Percentiles rank a stretch among this genome's conserved stretches.
phyloP scores from a whole-genome alignment of 2,797 vertebrate genomes.

The Amniataba percoides region DNA sequence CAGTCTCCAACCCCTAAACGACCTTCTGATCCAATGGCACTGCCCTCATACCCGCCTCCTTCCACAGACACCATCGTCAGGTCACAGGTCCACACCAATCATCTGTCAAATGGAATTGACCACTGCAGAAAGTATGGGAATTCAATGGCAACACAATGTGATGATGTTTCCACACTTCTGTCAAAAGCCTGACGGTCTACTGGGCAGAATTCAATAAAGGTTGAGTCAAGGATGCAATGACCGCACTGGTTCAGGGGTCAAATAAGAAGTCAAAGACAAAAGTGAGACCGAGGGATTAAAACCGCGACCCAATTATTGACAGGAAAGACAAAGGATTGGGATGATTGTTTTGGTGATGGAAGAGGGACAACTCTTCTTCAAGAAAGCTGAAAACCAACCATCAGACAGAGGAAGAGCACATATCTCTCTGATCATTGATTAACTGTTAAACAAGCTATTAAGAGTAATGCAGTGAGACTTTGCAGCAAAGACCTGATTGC shows the following conservation, averaged over 20 bases:
- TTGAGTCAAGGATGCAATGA: constrained; percentile 59
- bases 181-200: constrained; percentile 68
- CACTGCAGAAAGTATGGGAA: constrained; percentile 62
- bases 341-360: constrained; percentile 45
- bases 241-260: constrained; percentile 57
- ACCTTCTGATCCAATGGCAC: constrained; percentile 23
- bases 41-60: constrained; percentile 19
- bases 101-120: constrained; percentile 66
- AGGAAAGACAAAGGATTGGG: constrained; percentile 35
- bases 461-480: background rate
- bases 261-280: constrained; percentile 64
- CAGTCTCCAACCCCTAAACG: constrained; percentile 30
- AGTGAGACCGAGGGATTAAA: constrained; percentile 58
- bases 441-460: background rate
- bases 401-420: background rate
- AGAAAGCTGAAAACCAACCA: constrained; percentile 5
- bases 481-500: background rate
- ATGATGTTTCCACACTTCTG: constrained; percentile 55
- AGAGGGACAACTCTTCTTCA: constrained; percentile 29
- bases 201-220: constrained; percentile 76
- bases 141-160: constrained; percentile 63
- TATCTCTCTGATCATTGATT: background rate
- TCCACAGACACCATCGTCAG: constrained; percentile 50
- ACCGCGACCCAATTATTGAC: constrained; percentile 63
- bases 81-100: constrained; percentile 63